Base-by-base conservation (phyloP, 2,888 invertebrate species). In the Blastobasis lacticolella region DNA sequence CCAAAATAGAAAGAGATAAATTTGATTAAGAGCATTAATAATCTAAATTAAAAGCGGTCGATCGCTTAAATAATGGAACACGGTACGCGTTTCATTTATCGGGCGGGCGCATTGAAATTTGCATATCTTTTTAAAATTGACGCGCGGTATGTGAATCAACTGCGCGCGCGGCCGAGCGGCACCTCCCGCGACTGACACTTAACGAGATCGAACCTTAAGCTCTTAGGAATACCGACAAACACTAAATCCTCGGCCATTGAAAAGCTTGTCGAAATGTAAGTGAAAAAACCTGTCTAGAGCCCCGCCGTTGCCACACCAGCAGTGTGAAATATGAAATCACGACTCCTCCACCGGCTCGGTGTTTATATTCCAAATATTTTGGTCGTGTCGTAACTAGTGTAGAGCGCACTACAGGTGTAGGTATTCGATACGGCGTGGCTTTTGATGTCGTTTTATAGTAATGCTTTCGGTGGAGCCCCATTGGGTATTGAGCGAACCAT, bases 251-350 rank as follows among this genome's bases (percentile, higher is more conserved):
- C n/a, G n/a, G n/a, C 57, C 58, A 42, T 57, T 54, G 46, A 51
- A 40, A 60, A 55, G 58, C 62, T 59, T 58, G 64, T 63, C 60
- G 64, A 64, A 61, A 62, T 67, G 68, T 68, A 72, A 75, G 73
- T 69, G 70, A 75, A 75, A 80, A 75, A 71, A 84, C 85, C 81
- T 78, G 84, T 82, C 73, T 67, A 69, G 69, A 70, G 50, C 46
- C 38, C 66, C 74, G 67, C 69, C 71, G 73, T 78, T 77, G 77
- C 80, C 76, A 75, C 81, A 80, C 82, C 77, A 71, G 73, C 73
- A 85, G 88, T 88, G 88, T 87, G 86, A 88, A 88, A 86, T 86
- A 88, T 86, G 85, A 85, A 88, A 88, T 88, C 88, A 88, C 88
- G 88, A 88, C 74, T 81, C 76, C 73, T 72, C 75, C 75, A 79